Base-by-base conservation (phyloP, 2,113 vertebrate genomes). In the Todiramphus chloris region DNA sequence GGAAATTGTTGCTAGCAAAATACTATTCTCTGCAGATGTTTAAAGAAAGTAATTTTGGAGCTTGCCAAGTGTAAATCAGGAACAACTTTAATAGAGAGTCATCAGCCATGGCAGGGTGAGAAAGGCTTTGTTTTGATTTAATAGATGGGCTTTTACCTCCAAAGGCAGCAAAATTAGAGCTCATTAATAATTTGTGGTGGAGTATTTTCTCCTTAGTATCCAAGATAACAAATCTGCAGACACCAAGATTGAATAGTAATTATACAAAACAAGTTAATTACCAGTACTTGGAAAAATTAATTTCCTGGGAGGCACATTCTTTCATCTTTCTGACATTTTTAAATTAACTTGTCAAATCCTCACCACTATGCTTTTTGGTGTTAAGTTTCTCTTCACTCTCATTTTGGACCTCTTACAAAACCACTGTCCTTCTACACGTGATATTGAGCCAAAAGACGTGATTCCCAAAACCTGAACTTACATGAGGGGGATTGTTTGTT, bases 401-500 rank as follows among this genome's bases (percentile, higher is more conserved):
- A 13, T 63, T 92, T 78, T 73, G 30, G 7, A 60, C 72, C 74
- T 86, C 41, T 60, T 69, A 77, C 4, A 15, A 75, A 69, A 30
- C 8, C 4, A 1, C 41, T 62, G 48, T 66, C 6, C 0, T 90
- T 28, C 16, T 59, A 19, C 13, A 11, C 1, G 0, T 75, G 59
- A 27, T 55, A 80, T 30, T 77, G 13, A 19, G 33, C 2, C 6
- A 63, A 59, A 90, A 13, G 4, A 17, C 2, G 10, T 23, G 6
- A 77, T 55, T 88, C 24, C 41, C 41, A 16, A 93, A 84, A 87
- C 3, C 9, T 62, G 44, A 55, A 59, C 23, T 89, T 75, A 55
- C 7, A 8, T 23, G 21, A 62, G 5, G 1, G 3, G 0, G 1
- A 11, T 35, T 25, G n/a, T 5, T 50, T 48, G 5, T 16, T 66